Conservation (phyloP, 1,140 invertebrate genomes). For the Pachypsylla venusta region DNA sequence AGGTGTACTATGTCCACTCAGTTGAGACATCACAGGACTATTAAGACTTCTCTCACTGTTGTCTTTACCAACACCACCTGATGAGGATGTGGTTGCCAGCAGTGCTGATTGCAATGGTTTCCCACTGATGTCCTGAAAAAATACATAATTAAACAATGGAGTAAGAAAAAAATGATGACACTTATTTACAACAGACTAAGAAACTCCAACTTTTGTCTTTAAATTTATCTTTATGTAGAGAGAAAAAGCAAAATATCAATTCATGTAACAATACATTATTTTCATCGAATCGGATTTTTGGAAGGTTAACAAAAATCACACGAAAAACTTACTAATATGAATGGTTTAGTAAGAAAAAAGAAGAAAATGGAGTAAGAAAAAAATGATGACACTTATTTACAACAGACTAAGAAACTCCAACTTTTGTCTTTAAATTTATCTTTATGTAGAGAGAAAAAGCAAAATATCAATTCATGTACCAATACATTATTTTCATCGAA, state of each 20-base stretch:
- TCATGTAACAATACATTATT: not conserved
- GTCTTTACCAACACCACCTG: constrained; percentile 65
- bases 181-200: too few relatives aligned
- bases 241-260: not conserved
- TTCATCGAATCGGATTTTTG: too few relatives aligned
- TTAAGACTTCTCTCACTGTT: constrained; percentile 80
- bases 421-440: too few relatives aligned
- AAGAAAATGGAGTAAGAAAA: too few relatives aligned
- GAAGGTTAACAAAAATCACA: too few relatives aligned
- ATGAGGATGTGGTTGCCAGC: constrained; percentile 70
- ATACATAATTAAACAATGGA: not conserved
- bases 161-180: not conserved
- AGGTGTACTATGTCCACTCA: constrained; percentile 63
- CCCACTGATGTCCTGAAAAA: constrained; percentile 70
- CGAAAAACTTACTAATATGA: too few relatives aligned
- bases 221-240: not conserved
- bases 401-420: too few relatives aligned
- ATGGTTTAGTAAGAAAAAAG: too few relatives aligned
- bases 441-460: not conserved
- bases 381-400: too few relatives aligned
- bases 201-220: too few relatives aligned
- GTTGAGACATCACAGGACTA: constrained; percentile 76
- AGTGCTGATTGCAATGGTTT: constrained; percentile 78
- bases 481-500: not conserved
- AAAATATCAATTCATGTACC: not conserved